Evolutionary conservation across 2,797 vertebrate genomes (phyloP).

Genomic region (Bucorvus abyssinicus): DNA sequence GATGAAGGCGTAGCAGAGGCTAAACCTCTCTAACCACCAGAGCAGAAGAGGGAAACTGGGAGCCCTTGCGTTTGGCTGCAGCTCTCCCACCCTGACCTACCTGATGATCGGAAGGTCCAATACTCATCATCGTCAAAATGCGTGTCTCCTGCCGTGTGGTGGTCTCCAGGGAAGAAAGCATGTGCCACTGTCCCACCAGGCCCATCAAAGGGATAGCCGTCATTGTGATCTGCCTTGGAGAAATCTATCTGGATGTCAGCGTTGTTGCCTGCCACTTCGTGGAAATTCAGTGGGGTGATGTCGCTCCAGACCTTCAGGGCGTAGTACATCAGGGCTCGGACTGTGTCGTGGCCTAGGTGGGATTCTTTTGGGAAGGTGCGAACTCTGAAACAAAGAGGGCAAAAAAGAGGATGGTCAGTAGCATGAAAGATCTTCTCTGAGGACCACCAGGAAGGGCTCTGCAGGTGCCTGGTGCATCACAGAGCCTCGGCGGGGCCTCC

Average conservation of each 20-base stretch:
- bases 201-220: conserved; percentile 92
- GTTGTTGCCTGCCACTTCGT: conserved; percentile 89
- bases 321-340: conserved; percentile 95
- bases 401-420: background rate
- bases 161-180: conserved; percentile 92
- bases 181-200: conserved; percentile 94
- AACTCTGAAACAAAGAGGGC: conserved; percentile 75
- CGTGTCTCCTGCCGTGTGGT: conserved; percentile 86
- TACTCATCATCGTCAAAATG: conserved; percentile 96
- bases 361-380: conserved; percentile 91
- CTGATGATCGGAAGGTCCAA: conserved; percentile 95
- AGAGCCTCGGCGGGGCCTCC: background rate
- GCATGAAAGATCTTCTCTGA: background rate
- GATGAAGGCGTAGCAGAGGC: background rate
- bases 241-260: conserved; percentile 98
- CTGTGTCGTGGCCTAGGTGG: conserved; percentile 88
- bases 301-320: conserved; percentile 97
- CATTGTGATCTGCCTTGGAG: conserved; percentile 88
- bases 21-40: background rate
- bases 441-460: background rate
- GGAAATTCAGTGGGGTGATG: conserved; percentile 91
- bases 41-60: background rate
- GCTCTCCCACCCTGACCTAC: conserved; percentile 67
- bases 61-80: background rate
- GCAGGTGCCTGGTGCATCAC: background rate